Percentiles rank a stretch among this genome's conserved stretches.
These are phyloP conservation scores for Paramormyrops kingsleyae DNA, from an alignment of 2,113 vertebrate genomes.

Conservation along the genomic window DNA sequence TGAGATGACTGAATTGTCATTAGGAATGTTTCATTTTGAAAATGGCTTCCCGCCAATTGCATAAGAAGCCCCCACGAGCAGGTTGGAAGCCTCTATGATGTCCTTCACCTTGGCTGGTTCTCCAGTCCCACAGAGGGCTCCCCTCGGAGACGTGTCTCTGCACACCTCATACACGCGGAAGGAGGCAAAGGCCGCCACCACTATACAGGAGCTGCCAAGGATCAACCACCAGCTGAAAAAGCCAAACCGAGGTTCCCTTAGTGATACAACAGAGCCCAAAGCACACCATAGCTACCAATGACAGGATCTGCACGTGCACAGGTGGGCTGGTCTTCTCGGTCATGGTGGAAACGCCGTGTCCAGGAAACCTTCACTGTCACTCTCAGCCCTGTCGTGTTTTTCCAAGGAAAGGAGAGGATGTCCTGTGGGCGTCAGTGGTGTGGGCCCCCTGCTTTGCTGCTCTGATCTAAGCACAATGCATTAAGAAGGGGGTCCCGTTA, in stretches of 20 bases:
- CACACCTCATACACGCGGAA: conserved; percentile 53
- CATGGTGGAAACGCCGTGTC: conserved; percentile 24
- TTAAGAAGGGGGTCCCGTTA: neutral
- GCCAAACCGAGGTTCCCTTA: conserved; percentile 42
- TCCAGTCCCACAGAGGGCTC: conserved; percentile 30
- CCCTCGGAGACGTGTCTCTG: conserved; percentile 25
- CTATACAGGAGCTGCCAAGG: conserved; percentile 40
- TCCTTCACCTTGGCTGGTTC: neutral
- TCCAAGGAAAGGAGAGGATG: neutral
- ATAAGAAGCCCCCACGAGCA: neutral
- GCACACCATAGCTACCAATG: conserved; percentile 35
- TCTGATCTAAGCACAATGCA: neutral
- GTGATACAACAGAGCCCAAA: conserved; percentile 51
- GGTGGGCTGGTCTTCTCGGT: conserved; percentile 38
- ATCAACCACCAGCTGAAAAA: conserved; percentile 57
- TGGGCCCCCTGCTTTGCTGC: neutral
- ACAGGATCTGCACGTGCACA: conserved; percentile 47
- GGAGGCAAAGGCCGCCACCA: conserved; percentile 43
- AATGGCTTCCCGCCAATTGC: neutral
- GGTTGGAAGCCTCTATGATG: neutral
- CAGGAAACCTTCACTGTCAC: neutral
- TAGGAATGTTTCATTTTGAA: neutral
- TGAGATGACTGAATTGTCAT: neutral
- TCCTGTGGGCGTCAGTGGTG: neutral
- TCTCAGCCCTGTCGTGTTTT: neutral